phyloP scores from a whole-genome alignment of 2,113 vertebrate genomes.

The Lepisosteus oculatus region DNA sequence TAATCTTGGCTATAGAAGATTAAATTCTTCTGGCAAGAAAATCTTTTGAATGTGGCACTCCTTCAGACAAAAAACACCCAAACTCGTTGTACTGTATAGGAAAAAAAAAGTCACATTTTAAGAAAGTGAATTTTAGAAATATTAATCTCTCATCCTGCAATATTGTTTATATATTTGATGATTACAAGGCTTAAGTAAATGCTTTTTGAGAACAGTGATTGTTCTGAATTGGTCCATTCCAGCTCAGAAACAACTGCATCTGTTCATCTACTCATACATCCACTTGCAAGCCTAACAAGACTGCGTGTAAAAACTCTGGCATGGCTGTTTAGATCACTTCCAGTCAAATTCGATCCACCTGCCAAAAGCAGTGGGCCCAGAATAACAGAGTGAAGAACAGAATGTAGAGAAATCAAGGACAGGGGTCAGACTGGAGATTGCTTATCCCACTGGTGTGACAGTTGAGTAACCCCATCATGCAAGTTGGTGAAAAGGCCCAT shows the following conservation, averaged over 20 bases:
- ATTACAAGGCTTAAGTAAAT: no score
- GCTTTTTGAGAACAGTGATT: no score
- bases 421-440: conserved; percentile 38
- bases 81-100: no score
- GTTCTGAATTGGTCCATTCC: background rate
- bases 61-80: no score
- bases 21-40: no score
- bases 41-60: no score
- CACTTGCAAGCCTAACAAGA: background rate
- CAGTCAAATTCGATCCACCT: background rate
- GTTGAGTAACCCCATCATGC: conserved; percentile 70
- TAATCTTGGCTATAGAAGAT: no score
- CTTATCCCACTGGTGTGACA: conserved; percentile 46
- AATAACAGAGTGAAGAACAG: background rate
- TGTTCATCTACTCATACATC: background rate
- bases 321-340: background rate
- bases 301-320: background rate
- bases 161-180: no score
- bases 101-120: no score
- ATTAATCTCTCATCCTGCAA: no score
- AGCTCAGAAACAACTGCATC: background rate
- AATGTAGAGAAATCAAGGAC: background rate
- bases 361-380: background rate
- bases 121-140: no score
- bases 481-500: conserved; percentile 64